A percentile compares a stretch with the other conserved stretches of the same genome.
Conservation (phyloP, 2,888 invertebrate species). For the Eueremaeus valkanovi region DNA sequence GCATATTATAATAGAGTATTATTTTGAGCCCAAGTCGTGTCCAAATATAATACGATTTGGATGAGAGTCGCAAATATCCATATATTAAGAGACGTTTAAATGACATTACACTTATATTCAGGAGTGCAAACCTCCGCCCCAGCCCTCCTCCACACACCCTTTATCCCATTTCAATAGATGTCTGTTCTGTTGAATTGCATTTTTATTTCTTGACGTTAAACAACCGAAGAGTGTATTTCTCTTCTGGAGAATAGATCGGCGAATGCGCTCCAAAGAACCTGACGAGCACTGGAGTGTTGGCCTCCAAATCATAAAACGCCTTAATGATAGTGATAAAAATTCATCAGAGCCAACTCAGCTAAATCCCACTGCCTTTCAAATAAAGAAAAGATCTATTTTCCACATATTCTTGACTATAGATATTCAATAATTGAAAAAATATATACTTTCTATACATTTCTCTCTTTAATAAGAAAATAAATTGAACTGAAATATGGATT, state of each 20-base stretch:
- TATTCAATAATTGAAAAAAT: constrained; percentile 6
- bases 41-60: background rate
- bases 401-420: background rate
- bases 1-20: background rate
- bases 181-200: background rate
- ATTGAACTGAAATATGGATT: too few species aligned
- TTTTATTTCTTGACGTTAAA: constrained; percentile 25
- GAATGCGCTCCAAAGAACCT: background rate
- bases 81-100: background rate
- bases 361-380: constrained; percentile 4
- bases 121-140: constrained; percentile 3
- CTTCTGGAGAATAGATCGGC: background rate
- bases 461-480: too few species aligned
- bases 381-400: background rate
- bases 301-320: constrained; percentile 23
- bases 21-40: background rate
- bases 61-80: background rate
- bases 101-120: background rate
- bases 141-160: constrained; percentile 25
- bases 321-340: constrained; percentile 29
- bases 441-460: constrained; percentile 2
- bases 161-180: constrained; percentile 19
- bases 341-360: background rate
- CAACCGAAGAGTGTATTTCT: background rate
- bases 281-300: background rate